These are phyloP conservation scores for Bombus ignitus DNA, from an alignment of 1,140 invertebrate genomes.

Conservation along the genomic window DNA sequence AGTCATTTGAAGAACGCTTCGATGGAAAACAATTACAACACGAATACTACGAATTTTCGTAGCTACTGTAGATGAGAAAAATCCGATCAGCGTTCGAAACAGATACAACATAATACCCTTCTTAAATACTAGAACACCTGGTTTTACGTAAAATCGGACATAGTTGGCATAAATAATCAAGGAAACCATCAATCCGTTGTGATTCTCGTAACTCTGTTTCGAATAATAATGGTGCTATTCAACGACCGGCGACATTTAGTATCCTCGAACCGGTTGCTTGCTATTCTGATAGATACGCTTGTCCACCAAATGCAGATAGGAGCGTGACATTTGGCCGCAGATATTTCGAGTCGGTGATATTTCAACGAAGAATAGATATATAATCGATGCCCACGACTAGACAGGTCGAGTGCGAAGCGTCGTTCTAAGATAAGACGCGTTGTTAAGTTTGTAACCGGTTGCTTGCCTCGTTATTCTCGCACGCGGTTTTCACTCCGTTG, in stretches of 20 bases:
- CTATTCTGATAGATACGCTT: slow-evolving; percentile 1
- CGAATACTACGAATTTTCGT: too few relatives aligned
- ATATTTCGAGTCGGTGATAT: slow-evolving; percentile 14
- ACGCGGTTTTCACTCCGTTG: not conserved
- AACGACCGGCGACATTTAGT: not conserved
- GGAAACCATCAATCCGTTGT: too few relatives aligned
- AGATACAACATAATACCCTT: too few relatives aligned
- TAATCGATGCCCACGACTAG: not conserved
- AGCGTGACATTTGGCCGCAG: not conserved
- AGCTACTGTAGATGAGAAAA: too few relatives aligned
- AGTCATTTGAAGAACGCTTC: too few relatives aligned
- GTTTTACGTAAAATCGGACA: too few relatives aligned
- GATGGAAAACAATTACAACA: too few relatives aligned
- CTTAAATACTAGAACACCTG: too few relatives aligned
- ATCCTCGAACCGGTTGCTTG: not conserved
- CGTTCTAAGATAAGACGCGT: slow-evolving; percentile 1
- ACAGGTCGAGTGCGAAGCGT: not conserved
- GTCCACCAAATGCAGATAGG: not conserved
- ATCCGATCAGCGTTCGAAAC: too few relatives aligned
- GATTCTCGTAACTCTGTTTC: not conserved
- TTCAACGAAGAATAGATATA: not conserved
- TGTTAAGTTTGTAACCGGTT: slow-evolving; percentile 12
- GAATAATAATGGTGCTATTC: not conserved
- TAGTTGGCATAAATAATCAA: too few relatives aligned
- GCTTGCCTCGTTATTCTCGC: not conserved